Base-by-base conservation (phyloP, 1,140 invertebrate genomes). In the Drosophila sproati region DNA sequence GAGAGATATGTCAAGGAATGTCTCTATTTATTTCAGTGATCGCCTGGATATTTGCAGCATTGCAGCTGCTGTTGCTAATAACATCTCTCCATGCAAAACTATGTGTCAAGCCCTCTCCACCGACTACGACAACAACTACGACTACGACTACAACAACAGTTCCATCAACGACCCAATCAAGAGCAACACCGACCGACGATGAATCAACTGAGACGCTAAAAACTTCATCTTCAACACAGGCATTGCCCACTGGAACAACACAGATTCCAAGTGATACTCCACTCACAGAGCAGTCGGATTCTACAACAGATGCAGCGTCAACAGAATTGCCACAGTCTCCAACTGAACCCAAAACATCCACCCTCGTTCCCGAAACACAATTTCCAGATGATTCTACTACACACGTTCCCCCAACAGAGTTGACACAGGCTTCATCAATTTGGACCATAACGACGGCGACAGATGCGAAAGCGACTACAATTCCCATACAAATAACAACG, bases 51-150 rank as follows among this genome's bases (percentile, higher is more conserved):
- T 61, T 88, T 10, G 62, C 89, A 51, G 68, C 64, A 45, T 39
- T 87, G 56, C 62, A 87, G 78, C 35, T 91, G 4, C 43, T 87
- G 28, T 70, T 88, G 1, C 37, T 83, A 35, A 60, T 71, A 12
- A 78, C 62, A 29, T 47, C 50, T 12, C 51, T 88, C 5, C 74
- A 76, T 45, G 85, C 80, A 5, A 60, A 52, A 43, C 47, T 29
- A 51, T 87, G 83, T 35, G 48, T 72, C 1, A 64, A 4, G 7
- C 70, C 82, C 4, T 48, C 8, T 4, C 20, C 54, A 35, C 12
- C 71, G 0, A 62, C 71, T 10, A 4, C 41, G 3, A 10, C 52
- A 34, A 29, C 59, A 7, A 51, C 63, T 5, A 10, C 35, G 3
- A 5, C 77, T n/a, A 41, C 10, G n/a, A 20, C 55, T n/a, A 41